Base-by-base conservation (phyloP, 2,888 invertebrate genomes). In the Craniophora ligustri region DNA sequence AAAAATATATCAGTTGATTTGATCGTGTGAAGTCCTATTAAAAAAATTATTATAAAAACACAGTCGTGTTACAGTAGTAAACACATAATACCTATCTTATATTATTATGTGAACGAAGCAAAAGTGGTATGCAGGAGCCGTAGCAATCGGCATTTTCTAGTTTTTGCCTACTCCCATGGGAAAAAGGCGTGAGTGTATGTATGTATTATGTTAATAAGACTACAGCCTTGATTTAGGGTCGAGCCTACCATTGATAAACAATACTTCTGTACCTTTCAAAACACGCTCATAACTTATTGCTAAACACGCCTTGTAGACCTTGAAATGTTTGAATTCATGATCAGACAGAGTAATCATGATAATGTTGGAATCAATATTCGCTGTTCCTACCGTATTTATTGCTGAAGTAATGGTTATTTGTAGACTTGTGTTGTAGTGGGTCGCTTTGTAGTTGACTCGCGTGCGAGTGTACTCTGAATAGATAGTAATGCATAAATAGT, bases 341-440 rank as follows among this genome's bases (percentile, higher is more conserved):
- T 53, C 53, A 47, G 65, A 63, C 48, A 47, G 65, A 63, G 46
- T 67, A 56, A 69, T 64, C 69, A 69, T 55, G 53, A 23, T 55
- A 66, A 62, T 73, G 44, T 38, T 23, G 11, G 28, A 51, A 66
- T 66, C 74, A 67, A 73, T 67, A 58, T 71, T 58, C 57, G 21
- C 19, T 53, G 55, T 67, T 63, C 28, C 18, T 23, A 16, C 35
- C 7, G 21, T 57, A 67, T 71, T 74, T 74, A 71, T 67, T 59
- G 31, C 11, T n/a, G 13, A 31, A 35, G 31, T 47, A 42, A 62
- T 44, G 38, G 38, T 21, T 54, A 42, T 48, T 54, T 18, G 11
- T 46, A 39, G 21, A 18, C 36, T 35, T 57, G 50, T n/a, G n/a
- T n/a, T n/a, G n/a, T n/a, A n/a, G 26, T n/a, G 4, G 3, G 5